These are phyloP conservation scores for Euproctis similis DNA, from an alignment of 2,888 invertebrate genomes.

Conservation along the genomic window DNA sequence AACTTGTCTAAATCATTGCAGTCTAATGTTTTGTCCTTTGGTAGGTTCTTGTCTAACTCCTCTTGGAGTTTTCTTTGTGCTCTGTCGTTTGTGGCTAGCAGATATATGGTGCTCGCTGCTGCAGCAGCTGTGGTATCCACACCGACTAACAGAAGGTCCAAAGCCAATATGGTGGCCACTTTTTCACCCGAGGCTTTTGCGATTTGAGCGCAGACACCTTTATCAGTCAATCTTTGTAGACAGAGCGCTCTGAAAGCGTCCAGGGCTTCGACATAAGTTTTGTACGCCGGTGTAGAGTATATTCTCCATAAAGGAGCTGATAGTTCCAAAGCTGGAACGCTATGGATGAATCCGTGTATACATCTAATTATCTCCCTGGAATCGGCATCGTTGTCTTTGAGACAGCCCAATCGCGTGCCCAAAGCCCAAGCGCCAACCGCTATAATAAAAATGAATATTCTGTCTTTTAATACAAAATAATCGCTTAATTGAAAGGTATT, in stretches of 20 bases:
- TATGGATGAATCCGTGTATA: conserved; percentile 85
- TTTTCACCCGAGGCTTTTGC: conserved; percentile 51
- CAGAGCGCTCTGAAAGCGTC: conserved; percentile 82
- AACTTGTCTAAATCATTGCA: conserved; percentile 78
- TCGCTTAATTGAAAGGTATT: too few relatives aligned
- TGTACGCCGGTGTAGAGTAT: conserved; percentile 82
- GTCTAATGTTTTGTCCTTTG: conserved; percentile 71
- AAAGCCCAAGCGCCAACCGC: conserved; percentile 88
- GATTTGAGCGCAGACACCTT: conserved; percentile 62
- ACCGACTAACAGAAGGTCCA: conserved; percentile 87
- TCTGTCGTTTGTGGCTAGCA: conserved; percentile 81
- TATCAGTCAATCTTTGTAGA: conserved; percentile 57
- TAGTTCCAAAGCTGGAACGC: conserved; percentile 83
- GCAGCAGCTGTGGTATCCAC: conserved; percentile 89
- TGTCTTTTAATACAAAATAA: too few relatives aligned
- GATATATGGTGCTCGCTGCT: conserved; percentile 83
- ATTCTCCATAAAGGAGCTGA: conserved; percentile 85
- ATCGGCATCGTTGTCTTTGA: conserved; percentile 81
- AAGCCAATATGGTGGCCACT: conserved; percentile 81
- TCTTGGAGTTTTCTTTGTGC: conserved; percentile 79
- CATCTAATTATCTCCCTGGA: conserved; percentile 85
- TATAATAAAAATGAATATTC: conserved; percentile 36
- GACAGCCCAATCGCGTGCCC: conserved; percentile 86
- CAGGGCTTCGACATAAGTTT: conserved; percentile 81
- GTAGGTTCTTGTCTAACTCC: conserved; percentile 77